Percentiles rank a stretch among this genome's conserved stretches.
Conservation (phyloP, 2,797 vertebrate species). For the Scolopax bukidnonensis region DNA sequence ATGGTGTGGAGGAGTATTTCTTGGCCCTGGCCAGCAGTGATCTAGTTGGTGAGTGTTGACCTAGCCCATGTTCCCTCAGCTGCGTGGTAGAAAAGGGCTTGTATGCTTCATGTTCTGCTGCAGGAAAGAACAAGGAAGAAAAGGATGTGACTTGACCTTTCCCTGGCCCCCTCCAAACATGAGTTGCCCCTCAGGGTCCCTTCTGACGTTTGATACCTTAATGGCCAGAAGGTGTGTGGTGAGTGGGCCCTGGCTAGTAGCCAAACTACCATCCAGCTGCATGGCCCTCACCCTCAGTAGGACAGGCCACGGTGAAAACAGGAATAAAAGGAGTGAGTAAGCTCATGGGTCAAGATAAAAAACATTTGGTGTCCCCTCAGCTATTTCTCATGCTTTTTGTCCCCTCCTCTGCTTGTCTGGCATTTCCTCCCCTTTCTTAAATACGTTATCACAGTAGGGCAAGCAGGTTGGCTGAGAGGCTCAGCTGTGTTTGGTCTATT, state of each 20-base stretch:
- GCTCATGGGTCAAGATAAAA: background rate
- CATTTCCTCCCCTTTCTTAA: background rate
- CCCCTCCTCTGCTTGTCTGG: background rate
- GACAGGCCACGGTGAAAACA: rapidly evolving
- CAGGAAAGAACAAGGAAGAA: background rate
- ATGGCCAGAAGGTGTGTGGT: background rate
- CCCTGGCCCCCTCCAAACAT: background rate
- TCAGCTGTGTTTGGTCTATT: background rate
- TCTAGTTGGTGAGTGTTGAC: background rate
- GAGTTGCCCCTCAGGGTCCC: background rate
- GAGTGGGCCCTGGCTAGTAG: background rate
- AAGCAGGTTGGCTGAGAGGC: background rate
- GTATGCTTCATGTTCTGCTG: background rate
- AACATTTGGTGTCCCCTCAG: background rate
- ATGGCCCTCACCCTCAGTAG: rapidly evolving
- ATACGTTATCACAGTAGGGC: background rate
- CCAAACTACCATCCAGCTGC: background rate
- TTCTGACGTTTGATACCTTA: background rate
- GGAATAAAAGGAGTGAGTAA: background rate
- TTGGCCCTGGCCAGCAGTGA: background rate
- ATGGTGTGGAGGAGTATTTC: background rate
- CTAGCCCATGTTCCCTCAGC: background rate
- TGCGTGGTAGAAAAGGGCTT: background rate
- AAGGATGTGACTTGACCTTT: background rate
- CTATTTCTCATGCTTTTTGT: background rate